Conservation (phyloP, 2,113 vertebrate genomes). For the Sminthopsis crassicaudata region DNA sequence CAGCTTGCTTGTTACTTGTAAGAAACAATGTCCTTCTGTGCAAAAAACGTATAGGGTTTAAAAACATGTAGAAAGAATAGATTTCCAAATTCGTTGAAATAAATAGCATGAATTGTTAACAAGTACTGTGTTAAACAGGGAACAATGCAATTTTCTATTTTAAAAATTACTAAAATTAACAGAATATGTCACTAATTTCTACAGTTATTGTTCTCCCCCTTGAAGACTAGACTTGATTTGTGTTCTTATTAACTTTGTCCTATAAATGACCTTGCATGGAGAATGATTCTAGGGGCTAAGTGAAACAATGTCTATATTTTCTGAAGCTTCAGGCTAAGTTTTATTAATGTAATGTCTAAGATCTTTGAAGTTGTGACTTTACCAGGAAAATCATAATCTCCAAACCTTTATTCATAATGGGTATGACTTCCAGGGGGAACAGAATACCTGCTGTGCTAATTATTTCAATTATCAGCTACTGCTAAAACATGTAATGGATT, state of each 20-base stretch:
- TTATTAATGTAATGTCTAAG: conserved; percentile 97
- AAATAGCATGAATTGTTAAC: conserved; percentile 85
- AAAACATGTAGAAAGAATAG: conserved; percentile 26
- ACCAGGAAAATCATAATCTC: conserved; percentile 99
- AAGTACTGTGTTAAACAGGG: conserved; percentile 81
- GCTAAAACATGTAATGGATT: conserved; percentile 96
- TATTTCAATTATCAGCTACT: conserved; percentile 96
- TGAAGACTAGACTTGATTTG: conserved; percentile 89
- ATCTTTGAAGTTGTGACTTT: conserved; percentile 99
- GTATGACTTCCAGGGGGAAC: conserved; percentile 96
- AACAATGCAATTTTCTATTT: conserved; percentile 84
- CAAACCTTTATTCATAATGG: conserved; percentile 98
- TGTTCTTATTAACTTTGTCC: conserved; percentile 93
- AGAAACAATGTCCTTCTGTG: conserved; percentile 1
- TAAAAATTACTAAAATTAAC: conserved; percentile 90
- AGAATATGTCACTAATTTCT: conserved; percentile 85
- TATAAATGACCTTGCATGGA: conserved; percentile 95
- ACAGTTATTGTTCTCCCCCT: conserved; percentile 79
- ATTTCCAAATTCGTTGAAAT: conserved; percentile 68
- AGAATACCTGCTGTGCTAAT: conserved; percentile 98
- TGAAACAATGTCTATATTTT: conserved; percentile 95
- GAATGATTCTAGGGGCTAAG: conserved; percentile 91
- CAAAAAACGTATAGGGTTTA: conserved; percentile 2
- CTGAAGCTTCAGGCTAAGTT: conserved; percentile 93
- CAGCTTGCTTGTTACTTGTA: conserved; percentile 23